A percentile compares a stretch with the other conserved stretches of the same genome.
phyloP scores from a whole-genome alignment of 2,797 vertebrate species.

The Pangasius macronema region DNA sequence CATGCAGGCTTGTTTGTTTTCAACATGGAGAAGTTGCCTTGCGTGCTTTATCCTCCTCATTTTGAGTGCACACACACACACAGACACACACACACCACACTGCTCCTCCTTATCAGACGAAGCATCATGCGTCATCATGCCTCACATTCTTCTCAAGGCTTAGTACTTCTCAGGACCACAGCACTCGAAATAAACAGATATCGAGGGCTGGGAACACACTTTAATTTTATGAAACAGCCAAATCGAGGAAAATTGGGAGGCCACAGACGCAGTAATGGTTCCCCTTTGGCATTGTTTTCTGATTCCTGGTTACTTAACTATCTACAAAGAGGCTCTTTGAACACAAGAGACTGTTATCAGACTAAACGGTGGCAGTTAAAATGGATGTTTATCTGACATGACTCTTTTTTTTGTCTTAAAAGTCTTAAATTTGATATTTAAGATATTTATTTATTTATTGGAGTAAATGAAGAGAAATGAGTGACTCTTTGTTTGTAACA shows the following conservation, averaged over 20 bases:
- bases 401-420: conserved; percentile 49
- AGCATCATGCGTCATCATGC: conserved; percentile 41
- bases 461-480: not conserved
- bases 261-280: conserved; percentile 66
- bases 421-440: conserved; percentile 27
- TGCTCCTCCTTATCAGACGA: conserved; percentile 35
- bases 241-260: conserved; percentile 45
- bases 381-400: conserved; percentile 61
- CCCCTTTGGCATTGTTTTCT: conserved; percentile 74
- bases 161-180: conserved; percentile 38
- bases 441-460: not conserved
- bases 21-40: not conserved
- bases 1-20: not conserved
- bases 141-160: conserved; percentile 36
- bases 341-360: conserved; percentile 78
- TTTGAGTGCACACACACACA: conserved; percentile 13
- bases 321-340: conserved; percentile 83
- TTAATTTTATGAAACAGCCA: conserved; percentile 40
- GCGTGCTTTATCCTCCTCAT: not conserved
- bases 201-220: conserved; percentile 38
- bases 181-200: conserved; percentile 42
- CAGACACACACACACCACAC: conserved; percentile 39
- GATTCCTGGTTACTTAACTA: conserved; percentile 70
- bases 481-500: not conserved
- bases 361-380: conserved; percentile 70